These are phyloP conservation scores for Tapirus indicus DNA, from an alignment of 2,797 vertebrate species.

Conservation along the genomic window DNA sequence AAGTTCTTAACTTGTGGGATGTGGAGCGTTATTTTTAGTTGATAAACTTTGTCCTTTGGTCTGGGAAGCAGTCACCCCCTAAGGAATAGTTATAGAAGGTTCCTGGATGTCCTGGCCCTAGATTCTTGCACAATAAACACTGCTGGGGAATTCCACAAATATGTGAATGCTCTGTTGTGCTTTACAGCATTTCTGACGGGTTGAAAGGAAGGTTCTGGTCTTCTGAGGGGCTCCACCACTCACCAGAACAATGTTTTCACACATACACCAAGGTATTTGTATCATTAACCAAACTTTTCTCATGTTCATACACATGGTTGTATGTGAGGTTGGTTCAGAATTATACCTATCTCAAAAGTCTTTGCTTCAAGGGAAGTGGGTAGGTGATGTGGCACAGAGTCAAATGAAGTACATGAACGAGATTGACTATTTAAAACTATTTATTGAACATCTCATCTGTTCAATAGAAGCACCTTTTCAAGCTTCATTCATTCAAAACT, in stretches of 20 bases:
- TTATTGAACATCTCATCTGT: not conserved
- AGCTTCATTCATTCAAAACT: conserved; percentile 4
- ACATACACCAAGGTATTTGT: not conserved
- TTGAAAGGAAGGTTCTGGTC: not conserved
- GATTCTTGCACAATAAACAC: not conserved
- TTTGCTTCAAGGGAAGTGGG: not conserved
- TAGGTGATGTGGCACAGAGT: not conserved
- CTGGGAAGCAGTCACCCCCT: not conserved
- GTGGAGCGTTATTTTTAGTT: not conserved
- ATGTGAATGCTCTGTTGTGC: not conserved
- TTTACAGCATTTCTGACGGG: not conserved
- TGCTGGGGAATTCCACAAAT: not conserved
- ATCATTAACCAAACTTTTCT: not conserved
- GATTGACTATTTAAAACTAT: not conserved
- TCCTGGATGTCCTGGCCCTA: not conserved
- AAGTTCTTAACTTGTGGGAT: conserved; percentile 18
- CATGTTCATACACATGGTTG: not conserved
- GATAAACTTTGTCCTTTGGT: not conserved
- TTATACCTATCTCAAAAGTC: not conserved
- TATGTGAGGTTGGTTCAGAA: not conserved
- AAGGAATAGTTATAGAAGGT: not conserved
- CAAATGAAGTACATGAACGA: not conserved
- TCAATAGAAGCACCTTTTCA: not conserved
- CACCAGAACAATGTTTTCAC: not conserved
- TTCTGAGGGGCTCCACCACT: not conserved